Evolutionary conservation across 2,888 invertebrate species (phyloP).

Genomic region (Erebia aethiops): DNA sequence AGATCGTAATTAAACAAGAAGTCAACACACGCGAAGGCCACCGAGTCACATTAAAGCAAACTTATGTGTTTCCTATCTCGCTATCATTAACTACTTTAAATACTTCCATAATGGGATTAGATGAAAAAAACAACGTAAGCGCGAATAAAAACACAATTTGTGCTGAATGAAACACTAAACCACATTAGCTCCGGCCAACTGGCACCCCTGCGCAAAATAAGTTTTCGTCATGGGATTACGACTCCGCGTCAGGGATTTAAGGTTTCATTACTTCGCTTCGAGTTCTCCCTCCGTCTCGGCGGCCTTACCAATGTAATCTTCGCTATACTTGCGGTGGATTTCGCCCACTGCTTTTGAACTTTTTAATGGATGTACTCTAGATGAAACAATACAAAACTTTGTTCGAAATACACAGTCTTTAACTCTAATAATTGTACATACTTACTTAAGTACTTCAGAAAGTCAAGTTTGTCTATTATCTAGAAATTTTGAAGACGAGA

Average conservation of each 20-base stretch:
- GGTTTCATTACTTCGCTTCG: constrained; percentile 78
- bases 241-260: constrained; percentile 82
- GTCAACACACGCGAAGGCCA: constrained; percentile 21
- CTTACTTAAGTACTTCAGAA: no score
- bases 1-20: not conserved
- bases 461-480: no score
- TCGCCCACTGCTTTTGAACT: not conserved
- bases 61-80: constrained; percentile 31
- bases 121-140: constrained; percentile 56
- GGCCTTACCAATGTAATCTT: constrained; percentile 42
- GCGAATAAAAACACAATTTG: constrained; percentile 77
- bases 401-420: no score
- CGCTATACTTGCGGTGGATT: constrained; percentile 1
- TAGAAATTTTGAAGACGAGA: no score
- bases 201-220: constrained; percentile 69
- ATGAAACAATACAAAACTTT: no score
- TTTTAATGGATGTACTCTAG: not conserved
- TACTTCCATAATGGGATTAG: constrained; percentile 54
- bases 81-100: constrained; percentile 30
- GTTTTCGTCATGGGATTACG: constrained; percentile 80
- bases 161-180: constrained; percentile 78
- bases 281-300: constrained; percentile 44
- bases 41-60: constrained; percentile 23
- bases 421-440: no score
- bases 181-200: constrained; percentile 80